Percentiles rank a stretch among this genome's conserved stretches.
Conservation (phyloP, 2,113 vertebrate genomes). For the Oncorhynchus mykiss region DNA sequence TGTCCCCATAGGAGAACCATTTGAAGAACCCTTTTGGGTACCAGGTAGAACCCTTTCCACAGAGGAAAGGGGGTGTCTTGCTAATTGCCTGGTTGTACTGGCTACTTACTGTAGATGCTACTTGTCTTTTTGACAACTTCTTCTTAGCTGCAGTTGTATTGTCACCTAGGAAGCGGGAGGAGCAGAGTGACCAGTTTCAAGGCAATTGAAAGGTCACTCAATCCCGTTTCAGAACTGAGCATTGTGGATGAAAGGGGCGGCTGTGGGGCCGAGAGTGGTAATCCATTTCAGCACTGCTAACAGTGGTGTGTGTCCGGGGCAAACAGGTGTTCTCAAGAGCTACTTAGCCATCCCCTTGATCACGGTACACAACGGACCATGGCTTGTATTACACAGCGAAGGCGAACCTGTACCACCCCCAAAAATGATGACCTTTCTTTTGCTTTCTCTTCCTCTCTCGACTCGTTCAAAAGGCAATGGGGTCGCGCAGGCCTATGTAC, state of each 20-base stretch:
- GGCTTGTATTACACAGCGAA: conserved; percentile 44
- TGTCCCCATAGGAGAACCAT: no score
- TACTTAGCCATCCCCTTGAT: conserved; percentile 27
- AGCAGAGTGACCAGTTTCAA: not conserved
- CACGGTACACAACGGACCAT: not conserved
- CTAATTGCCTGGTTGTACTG: no score
- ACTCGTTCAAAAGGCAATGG: not conserved
- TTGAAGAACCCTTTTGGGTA: no score
- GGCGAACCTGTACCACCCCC: not conserved
- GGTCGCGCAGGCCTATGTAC: not conserved
- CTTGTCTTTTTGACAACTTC: no score
- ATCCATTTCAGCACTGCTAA: conserved; percentile 27
- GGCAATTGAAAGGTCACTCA: conserved; percentile 1
- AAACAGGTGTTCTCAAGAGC: conserved; percentile 42
- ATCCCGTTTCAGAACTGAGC: not conserved
- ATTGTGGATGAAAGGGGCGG: conserved; percentile 1
- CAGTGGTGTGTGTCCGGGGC: conserved; percentile 22
- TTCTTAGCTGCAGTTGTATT: not conserved
- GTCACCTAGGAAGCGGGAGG: not conserved
- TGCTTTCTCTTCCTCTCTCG: not conserved
- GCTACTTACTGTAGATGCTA: no score
- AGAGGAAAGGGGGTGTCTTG: no score
- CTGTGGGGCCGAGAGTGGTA: conserved; percentile 16
- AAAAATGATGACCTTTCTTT: conserved; percentile 21
- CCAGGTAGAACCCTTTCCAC: no score